Evolutionary conservation across 2,113 vertebrate genomes (phyloP).

Genomic region (Agelaius phoeniceus): DNA sequence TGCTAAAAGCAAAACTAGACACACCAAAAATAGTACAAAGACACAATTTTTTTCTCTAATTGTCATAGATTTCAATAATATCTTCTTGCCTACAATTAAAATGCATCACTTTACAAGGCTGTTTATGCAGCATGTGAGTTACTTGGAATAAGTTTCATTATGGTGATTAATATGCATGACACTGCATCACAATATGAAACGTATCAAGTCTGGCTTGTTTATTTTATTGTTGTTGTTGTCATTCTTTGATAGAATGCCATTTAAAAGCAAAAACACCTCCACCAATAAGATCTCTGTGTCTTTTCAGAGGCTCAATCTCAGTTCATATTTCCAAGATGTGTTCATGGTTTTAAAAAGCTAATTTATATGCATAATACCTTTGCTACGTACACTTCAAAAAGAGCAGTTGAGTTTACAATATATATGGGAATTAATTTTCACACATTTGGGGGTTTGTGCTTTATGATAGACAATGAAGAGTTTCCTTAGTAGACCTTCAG

Average conservation of each 20-base stretch:
- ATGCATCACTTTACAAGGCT: conserved; percentile 30
- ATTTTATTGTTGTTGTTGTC: conserved; percentile 22
- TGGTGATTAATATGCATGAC: conserved; percentile 54
- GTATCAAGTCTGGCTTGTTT: conserved; percentile 25
- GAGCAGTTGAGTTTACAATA: not conserved
- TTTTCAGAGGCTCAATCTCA: not conserved
- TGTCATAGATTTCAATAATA: not conserved
- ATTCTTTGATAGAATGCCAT: not conserved
- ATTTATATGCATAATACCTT: conserved; percentile 18
- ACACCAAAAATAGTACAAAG: not conserved
- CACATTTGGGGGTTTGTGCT: not conserved
- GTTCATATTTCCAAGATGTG: not conserved
- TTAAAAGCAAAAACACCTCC: not conserved
- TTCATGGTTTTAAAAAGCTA: not conserved
- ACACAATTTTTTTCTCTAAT: not conserved
- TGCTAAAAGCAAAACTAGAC: not conserved
- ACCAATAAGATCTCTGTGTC: not conserved
- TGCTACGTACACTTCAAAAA: not conserved
- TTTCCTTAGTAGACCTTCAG: not conserved
- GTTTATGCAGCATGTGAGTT: conserved; percentile 48
- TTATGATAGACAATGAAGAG: not conserved
- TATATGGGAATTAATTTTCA: not conserved
- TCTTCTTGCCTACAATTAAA: conserved; percentile 21
- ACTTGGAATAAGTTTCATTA: conserved; percentile 53
- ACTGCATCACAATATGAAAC: conserved; percentile 17